A percentile compares a stretch with the other conserved stretches of the same genome.
Evolutionary conservation across 2,888 invertebrate species (phyloP).

Genomic region (Morpho achilles): DNA sequence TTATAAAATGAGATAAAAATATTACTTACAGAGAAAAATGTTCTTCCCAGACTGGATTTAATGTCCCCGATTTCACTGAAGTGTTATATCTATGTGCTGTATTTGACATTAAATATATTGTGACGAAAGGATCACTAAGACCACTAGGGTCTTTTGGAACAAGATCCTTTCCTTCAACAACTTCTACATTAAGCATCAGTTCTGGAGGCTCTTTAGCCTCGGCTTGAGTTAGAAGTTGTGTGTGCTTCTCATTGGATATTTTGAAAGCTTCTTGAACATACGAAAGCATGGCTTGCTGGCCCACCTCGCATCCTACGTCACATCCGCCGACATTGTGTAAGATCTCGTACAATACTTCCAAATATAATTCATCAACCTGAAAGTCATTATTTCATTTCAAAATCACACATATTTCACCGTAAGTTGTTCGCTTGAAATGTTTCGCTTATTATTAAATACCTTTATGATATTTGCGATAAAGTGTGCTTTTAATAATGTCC

Average conservation of each 20-base stretch:
- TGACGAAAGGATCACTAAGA: constrained; percentile 98
- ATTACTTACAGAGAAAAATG: constrained; percentile 94
- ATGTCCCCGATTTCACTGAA: constrained; percentile 92
- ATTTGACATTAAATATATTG: constrained; percentile 89
- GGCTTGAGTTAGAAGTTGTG: constrained; percentile 83
- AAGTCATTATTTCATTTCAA: constrained; percentile 29
- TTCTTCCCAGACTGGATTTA: constrained; percentile 97
- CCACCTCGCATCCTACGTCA: constrained; percentile 84
- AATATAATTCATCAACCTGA: constrained; percentile 92
- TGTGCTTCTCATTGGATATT: constrained; percentile 87
- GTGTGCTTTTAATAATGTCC: too few relatives aligned
- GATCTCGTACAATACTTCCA: constrained; percentile 90
- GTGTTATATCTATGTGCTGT: constrained; percentile 91
- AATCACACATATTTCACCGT: not conserved
- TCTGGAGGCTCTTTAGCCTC: constrained; percentile 90
- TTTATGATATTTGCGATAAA: too few relatives aligned
- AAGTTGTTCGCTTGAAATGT: not conserved
- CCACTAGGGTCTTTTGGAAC: constrained; percentile 93
- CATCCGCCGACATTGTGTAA: constrained; percentile 92
- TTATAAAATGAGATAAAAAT: not conserved
- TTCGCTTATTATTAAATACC: too few relatives aligned
- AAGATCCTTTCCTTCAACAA: constrained; percentile 91
- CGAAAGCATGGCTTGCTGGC: constrained; percentile 83
- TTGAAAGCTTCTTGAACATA: constrained; percentile 89
- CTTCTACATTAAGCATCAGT: constrained; percentile 89